Base-by-base conservation (phyloP, 92 coral and sea anemone genomes). In the Zoanthus sociatus region DNA sequence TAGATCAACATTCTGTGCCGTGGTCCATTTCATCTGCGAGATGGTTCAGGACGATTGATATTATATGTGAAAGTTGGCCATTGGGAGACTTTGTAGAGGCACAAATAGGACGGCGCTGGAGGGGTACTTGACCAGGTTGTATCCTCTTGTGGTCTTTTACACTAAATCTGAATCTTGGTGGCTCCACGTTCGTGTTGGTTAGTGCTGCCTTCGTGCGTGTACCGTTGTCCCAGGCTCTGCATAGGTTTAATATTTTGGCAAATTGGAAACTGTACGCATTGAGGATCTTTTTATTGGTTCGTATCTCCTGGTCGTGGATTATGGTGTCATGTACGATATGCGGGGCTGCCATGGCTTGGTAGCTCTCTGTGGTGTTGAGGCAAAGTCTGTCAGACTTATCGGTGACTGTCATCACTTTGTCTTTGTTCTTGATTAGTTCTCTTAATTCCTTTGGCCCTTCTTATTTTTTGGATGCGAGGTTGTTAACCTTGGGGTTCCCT, bases 341-440 rank as follows among this genome's bases (percentile, higher is more conserved):
- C 46, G 75, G 48, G 46, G 75, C 75, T 30, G 75, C 75, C 75
- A 70, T 70, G 75, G 75, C 76, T n/a, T 71, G 48, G 48, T 71
- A 71, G 51, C 76, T 71, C 76, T 71, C 76, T 14, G 51, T 71
- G 51, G 76, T 71, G 76, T 71, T 37, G 21, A 71, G 76, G 76
- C 20, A 71, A 45, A 71, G 76, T 71, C 48, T 70, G 76, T 71
- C 76, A 37, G 51, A 71, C 76, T 71, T 71, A n/a, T 71, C 51
- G 1, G 76, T 71, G 26, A 71, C 51, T 42, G 21, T 71, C 51
- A 71, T 51, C 26, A 71, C 48, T 45, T 71, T 71, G 1, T 71
- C 21, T 3, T 71, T 71, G 26, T 15, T 37, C 76, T 71, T 71
- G 42, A 45, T 71, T 37, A 42, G 76, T 37, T 71, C 76, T 14